These are phyloP conservation scores for Alloplasta piceator DNA, from an alignment of 2,888 invertebrate genomes.

Conservation along the genomic window DNA sequence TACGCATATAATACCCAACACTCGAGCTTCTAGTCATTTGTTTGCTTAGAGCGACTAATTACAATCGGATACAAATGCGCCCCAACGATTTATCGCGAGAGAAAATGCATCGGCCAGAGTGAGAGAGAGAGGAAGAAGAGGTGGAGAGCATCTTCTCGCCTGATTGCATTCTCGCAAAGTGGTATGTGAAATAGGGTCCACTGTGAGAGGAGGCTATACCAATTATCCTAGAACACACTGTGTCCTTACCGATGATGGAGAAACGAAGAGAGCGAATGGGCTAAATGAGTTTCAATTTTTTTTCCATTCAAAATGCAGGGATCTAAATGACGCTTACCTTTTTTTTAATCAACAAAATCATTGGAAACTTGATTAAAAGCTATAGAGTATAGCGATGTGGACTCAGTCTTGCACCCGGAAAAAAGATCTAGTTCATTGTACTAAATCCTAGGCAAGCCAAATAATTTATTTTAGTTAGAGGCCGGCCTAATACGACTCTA, in stretches of 20 bases:
- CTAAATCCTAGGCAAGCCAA: too few relatives aligned
- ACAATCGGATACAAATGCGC: constrained; percentile 82
- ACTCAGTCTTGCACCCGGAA: too few relatives aligned
- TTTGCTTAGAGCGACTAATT: constrained; percentile 83
- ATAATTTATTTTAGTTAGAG: too few relatives aligned
- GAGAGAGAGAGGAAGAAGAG: constrained; percentile 23
- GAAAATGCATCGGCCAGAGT: constrained; percentile 35
- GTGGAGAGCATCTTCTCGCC: constrained; percentile 40
- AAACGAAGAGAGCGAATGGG: too few relatives aligned
- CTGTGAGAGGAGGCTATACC: constrained; percentile 1
- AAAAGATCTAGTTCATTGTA: too few relatives aligned
- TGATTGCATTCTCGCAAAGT: constrained; percentile 59
- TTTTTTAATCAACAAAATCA: too few relatives aligned
- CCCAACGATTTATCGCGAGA: constrained; percentile 60
- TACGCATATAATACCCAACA: constrained; percentile 10
- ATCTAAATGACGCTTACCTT: background rate
- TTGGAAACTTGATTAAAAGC: too few relatives aligned
- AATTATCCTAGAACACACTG: constrained; percentile 28
- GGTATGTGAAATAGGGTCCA: constrained; percentile 26
- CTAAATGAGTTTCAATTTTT: background rate
- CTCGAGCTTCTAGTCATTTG: constrained; percentile 76
- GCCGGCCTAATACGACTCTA: too few relatives aligned
- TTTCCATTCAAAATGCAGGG: background rate
- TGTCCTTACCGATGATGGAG: constrained; percentile 9
- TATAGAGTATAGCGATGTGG: too few relatives aligned